Conservation (phyloP, 2,888 invertebrate species). For the Ornithoptera alexandrae region DNA sequence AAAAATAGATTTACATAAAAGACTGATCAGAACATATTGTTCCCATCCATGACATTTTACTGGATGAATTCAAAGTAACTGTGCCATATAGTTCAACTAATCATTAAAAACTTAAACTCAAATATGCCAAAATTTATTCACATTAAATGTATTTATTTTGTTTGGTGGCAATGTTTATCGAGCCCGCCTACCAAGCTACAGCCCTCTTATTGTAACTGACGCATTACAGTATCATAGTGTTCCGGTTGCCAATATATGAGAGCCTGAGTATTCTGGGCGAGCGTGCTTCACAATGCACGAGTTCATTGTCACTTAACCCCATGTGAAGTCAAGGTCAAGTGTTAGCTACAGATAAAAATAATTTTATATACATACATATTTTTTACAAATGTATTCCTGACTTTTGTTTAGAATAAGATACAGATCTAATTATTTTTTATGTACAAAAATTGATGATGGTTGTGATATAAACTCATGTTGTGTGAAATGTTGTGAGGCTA, state of each 20-base stretch:
- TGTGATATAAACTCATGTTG: conserved; percentile 42
- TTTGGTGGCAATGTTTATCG: not conserved
- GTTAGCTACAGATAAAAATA: not conserved
- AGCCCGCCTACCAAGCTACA: too few relatives aligned
- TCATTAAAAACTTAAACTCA: not conserved
- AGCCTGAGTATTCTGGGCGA: too few relatives aligned
- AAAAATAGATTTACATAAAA: conserved; percentile 21
- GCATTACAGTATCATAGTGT: too few relatives aligned
- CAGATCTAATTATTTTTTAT: conserved; percentile 29
- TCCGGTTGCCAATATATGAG: too few relatives aligned
- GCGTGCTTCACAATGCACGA: too few relatives aligned
- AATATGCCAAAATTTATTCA: conserved; percentile 20
- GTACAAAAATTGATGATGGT: conserved; percentile 44
- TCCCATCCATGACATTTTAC: conserved; percentile 30
- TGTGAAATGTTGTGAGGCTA: conserved; percentile 38
- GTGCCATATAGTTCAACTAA: conserved; percentile 27
- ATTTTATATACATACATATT: conserved; percentile 3
- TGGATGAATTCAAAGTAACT: conserved; percentile 13
- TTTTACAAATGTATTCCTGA: conserved; percentile 22
- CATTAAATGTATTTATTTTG: conserved; percentile 7
- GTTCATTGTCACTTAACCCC: too few relatives aligned
- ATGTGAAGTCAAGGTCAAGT: too few relatives aligned
- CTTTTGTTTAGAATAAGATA: conserved; percentile 17
- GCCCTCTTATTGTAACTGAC: too few relatives aligned
- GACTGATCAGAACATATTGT: conserved; percentile 39